Evolutionary conservation across 2,797 vertebrate species (phyloP).

Genomic region (Sciaenops ocellatus): DNA sequence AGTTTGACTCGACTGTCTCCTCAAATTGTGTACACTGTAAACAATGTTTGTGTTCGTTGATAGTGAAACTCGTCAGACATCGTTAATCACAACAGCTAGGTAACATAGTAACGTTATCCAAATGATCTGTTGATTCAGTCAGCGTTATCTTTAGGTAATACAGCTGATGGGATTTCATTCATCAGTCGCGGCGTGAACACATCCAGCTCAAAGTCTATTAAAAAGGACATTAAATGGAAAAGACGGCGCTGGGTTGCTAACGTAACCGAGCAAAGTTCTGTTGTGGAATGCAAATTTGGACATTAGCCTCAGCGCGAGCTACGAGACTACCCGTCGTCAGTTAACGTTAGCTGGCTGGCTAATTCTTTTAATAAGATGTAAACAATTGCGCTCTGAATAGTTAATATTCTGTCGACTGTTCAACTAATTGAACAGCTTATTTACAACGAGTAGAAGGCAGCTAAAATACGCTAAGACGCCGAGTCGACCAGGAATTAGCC

Average conservation of each 20-base stretch:
- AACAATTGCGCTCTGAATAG: fast-evolving
- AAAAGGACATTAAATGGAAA: not conserved
- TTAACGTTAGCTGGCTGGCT: not conserved
- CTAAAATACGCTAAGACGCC: not conserved
- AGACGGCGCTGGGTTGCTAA: not conserved
- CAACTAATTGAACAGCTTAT: fast-evolving
- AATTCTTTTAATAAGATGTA: fast-evolving
- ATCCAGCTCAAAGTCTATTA: too few species aligned
- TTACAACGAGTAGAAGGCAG: fast-evolving
- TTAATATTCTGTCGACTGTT: fast-evolving
- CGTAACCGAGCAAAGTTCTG: slow-evolving; percentile 46
- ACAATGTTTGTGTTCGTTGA: not conserved
- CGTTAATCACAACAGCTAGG: slow-evolving; percentile 50
- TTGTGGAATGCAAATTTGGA: slow-evolving; percentile 59
- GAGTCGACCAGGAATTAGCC: slow-evolving; percentile 36
- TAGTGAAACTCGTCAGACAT: slow-evolving; percentile 27
- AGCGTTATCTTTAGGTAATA: not conserved
- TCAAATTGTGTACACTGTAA: not conserved
- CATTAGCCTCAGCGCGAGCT: slow-evolving; percentile 40
- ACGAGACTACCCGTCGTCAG: not conserved
- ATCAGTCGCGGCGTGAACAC: too few species aligned
- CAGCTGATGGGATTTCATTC: not conserved
- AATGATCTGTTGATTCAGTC: not conserved
- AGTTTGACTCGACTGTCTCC: not conserved
- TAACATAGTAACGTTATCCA: not conserved